A percentile compares a stretch with the other conserved stretches of the same genome.
Evolutionary conservation across 2,888 invertebrate species (phyloP).

Genomic region (Minunthozetes semirufus): DNA sequence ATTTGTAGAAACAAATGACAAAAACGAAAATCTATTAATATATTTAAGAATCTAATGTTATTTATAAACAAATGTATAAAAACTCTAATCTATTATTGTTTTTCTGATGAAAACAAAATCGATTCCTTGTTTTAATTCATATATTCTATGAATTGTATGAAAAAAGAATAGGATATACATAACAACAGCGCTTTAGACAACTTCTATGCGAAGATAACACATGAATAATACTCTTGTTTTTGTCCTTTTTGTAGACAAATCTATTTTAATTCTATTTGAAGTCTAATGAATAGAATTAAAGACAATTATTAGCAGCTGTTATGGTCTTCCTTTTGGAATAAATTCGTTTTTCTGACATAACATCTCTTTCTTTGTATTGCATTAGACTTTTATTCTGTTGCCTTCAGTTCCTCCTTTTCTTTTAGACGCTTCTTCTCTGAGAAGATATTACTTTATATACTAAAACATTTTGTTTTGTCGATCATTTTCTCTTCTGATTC

Average conservation of each 20-base stretch:
- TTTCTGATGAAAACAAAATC: too few relatives aligned
- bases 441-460: not conserved
- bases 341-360: not conserved
- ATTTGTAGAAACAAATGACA: slow-evolving; percentile 17
- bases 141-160: too few relatives aligned
- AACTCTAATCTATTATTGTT: not conserved
- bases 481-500: not conserved
- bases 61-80: not conserved
- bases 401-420: too few relatives aligned
- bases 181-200: too few relatives aligned
- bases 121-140: too few relatives aligned
- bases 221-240: not conserved
- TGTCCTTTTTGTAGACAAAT: slow-evolving; percentile 6
- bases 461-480: not conserved
- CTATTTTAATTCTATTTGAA: not conserved
- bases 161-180: too few relatives aligned
- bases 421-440: too few relatives aligned
- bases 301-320: slow-evolving; percentile 16
- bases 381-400: not conserved
- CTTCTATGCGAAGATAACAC: not conserved
- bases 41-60: slow-evolving; percentile 2
- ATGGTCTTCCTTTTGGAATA: slow-evolving; percentile 4
- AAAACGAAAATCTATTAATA: not conserved
- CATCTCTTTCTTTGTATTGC: not conserved
- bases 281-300: slow-evolving; percentile 11